Base-by-base conservation (phyloP, 2,113 vertebrate genomes). In the Jaculus jaculus region DNA sequence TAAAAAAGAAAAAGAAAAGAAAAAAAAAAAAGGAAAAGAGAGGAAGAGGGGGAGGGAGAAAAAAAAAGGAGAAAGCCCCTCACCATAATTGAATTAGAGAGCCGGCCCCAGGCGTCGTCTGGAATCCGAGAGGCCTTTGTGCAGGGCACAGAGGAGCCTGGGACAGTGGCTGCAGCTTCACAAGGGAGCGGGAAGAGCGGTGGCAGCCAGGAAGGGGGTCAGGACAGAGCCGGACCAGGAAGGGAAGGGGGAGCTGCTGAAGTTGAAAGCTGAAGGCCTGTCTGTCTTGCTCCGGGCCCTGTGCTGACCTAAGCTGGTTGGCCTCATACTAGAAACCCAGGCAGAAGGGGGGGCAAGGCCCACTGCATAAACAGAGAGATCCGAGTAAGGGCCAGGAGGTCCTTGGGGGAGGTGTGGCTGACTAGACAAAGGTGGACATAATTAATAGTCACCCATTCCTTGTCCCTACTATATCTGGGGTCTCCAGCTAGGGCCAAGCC, bases 101-200 rank as follows among this genome's bases (percentile, higher is more conserved):
- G 96, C 72, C 95, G 95, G 98, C 98, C 98, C 98, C 97, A 96
- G 98, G 96, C 97, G 97, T 96, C 97, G 93, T 96, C 96, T 96
- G 97, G 97, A 97, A 98, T 98, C 96, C 98, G 98, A 97, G 97
- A 97, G 96, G 97, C 98, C 98, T 98, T 98, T 98, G 98, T 98
- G 97, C 96, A 94, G 95, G 86, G 97, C 96, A 95, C 95, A 95
- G 95, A 97, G 98, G 97, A 98, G 97, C 98, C 95, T 12, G 18
- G 97, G 98, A 98, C 97, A 96, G 98, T 95, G 95, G 96, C 96
- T 90, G 95, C 94, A 96, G 97, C 98, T 98, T 98, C 98, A 98
- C 98, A 98, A 98, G 97, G 95, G 95, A 96, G 94, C 95, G 96
- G 98, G 97, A 97, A 96, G 96, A 97, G 98, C 77, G 15, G 47